Base-by-base conservation (phyloP, 2,888 invertebrate species). In the Catocala nupta region DNA sequence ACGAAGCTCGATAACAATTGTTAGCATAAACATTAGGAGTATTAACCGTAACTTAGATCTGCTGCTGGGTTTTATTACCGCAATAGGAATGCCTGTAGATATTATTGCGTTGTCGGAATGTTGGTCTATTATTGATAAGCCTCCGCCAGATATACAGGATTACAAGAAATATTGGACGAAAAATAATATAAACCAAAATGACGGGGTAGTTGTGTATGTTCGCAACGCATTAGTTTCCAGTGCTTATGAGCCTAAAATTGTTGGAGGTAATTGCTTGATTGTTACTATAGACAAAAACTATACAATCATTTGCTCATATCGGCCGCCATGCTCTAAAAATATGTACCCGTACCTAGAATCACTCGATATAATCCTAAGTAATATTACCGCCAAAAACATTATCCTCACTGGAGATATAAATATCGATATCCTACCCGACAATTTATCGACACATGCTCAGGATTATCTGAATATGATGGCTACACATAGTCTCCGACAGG, bases 171-270 rank as follows among this genome's bases (percentile, higher is more conserved):
- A 11, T n/a, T 44, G 44, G 44, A 44, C 44, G 5, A 44, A 44
- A 44, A 9, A 44, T n/a, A 44, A n/a, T 44, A 9, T 44, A 9
- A 44, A 44, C 44, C 44, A 44, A 55, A 44, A 44, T 44, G 44
- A 44, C 11, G 34, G 34, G 5, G 5, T 49, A 16, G 25, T 16
- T 5, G 44, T 44, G 10, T 44, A 44, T 44, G 44, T 44, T 9
- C 44, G 44, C 9, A n/a, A 44, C 5, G 44, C 9, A 44, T 11
- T 44, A 11, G n/a, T 9, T 1, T 9, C 44, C 5, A 5, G 5
- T 9, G 44, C n/a, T 5, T n/a, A 44, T n/a, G 44, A 44, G 11
- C 44, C 44, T 5, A 44, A 11, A 11, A 5, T 44, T n/a, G 5
- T 11, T 9, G 44, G 11, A 44, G 44, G 44, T n/a, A 44, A 44